Evolutionary conservation across 2,888 invertebrate species (phyloP), one percentile per base, ranked within the genome.

Genomic region (Thumatha senex): DNA sequence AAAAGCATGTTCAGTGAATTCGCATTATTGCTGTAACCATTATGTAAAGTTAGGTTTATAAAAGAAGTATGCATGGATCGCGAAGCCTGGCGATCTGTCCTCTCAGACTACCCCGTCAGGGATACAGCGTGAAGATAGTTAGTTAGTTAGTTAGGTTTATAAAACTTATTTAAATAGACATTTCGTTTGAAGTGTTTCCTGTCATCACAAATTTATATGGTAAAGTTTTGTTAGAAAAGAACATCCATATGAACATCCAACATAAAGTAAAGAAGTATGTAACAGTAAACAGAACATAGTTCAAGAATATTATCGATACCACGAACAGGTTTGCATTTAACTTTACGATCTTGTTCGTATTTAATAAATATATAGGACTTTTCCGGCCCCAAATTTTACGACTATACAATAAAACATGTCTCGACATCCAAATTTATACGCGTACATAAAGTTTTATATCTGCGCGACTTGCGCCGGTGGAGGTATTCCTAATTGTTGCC

Each of bases 381-480:
- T 89, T 81, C 89, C 87, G 83, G 84, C 85, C 89, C 89, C 81
- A 86, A 88, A 90, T 88, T 91, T 91, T 89, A 91, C 89, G 89
- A 87, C 69, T 67, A 76, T 70, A 84, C 89, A 90, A 88, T 90
- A 91, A 91, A 91, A 89, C 89, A 90, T 90, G 91, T 90, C 90
- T 86, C 90, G 90, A 86, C 89, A 90, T 84, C 84, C 77, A 84
- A 91, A 91, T 90, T 90, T 91, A 90, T 90, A 89, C 82, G 86
- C 86, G 87, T 86, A 89, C 89, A 90, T 91, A 91, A 91, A 91
- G 85, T 91, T 91, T 91, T 89, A 90, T 90, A 86, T 80, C 87
- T 81, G 78, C 77, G 84, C 85, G 81, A 86, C 89, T 88, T 86
- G 90, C 89, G 88, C 78, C 78, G 82, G 63, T 68, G 78, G 78